Evolutionary conservation across 2,888 invertebrate genomes (phyloP).

Genomic region (Agriopis leucophaearia): DNA sequence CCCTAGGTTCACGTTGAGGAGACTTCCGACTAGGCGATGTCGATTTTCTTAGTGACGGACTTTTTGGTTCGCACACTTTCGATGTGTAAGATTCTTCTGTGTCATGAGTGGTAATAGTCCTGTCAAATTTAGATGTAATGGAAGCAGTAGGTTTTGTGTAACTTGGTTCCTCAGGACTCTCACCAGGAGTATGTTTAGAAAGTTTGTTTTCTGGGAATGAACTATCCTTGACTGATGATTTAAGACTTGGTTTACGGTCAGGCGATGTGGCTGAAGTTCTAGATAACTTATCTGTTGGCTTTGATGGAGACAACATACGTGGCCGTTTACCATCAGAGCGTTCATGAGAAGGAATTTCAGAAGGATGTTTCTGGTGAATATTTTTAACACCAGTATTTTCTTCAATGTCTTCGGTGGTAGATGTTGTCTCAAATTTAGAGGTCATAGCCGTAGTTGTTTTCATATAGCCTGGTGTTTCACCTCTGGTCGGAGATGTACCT

Average conservation of each 20-base stretch:
- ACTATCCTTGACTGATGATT: constrained; percentile 15
- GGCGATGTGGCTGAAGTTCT: constrained; percentile 22
- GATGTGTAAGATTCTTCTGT: constrained; percentile 39
- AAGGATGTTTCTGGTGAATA: constrained; percentile 21
- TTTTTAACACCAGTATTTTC: constrained; percentile 17
- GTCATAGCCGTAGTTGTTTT: constrained; percentile 24
- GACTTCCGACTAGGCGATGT: constrained; percentile 21
- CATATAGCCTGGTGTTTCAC: constrained; percentile 27
- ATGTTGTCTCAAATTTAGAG: constrained; percentile 30
- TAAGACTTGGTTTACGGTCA: constrained; percentile 25
- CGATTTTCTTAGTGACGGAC: constrained; percentile 38
- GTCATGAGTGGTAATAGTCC: constrained; percentile 40
- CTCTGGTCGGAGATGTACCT: constrained; percentile 1
- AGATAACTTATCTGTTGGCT: constrained; percentile 8
- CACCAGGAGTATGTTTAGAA: constrained; percentile 35
- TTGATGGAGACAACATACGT: constrained; percentile 18
- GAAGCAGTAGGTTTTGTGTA: constrained; percentile 47
- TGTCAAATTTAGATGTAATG: constrained; percentile 45
- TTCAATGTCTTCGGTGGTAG: constrained; percentile 27
- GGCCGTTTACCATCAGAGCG: background rate
- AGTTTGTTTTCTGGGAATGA: constrained; percentile 25
- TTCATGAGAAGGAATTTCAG: constrained; percentile 9
- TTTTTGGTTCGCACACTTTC: constrained; percentile 25
- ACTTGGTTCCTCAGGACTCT: constrained; percentile 52
- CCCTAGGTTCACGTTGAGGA: constrained; percentile 37